Base-by-base conservation (phyloP, 1,140 invertebrate species). In the Battus philenor region DNA sequence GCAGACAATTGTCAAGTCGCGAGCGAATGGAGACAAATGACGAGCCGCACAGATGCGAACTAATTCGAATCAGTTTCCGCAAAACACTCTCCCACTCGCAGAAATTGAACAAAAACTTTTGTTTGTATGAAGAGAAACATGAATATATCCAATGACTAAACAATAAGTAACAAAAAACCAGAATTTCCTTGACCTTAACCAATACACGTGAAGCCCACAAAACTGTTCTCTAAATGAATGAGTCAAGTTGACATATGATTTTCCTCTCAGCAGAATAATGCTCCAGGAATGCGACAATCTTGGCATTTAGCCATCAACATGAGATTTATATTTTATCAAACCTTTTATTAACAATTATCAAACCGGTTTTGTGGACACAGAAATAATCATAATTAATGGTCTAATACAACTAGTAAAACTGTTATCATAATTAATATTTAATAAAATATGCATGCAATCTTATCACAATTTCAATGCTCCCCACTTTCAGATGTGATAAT, bases 241-340 rank as follows among this genome's bases (percentile, higher is more conserved):
- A 51, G 41, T 61, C 51, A 53, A 26, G 47, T 27, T 36, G 24
- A 57, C 45, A 47, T 45, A 50, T 34, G n/a, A 32, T 32, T 32
- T 32, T 59, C 46, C 48, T 46, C 49, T 45, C 32, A 45, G 47
- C 52, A 54, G 57, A 59, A 50, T 59, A 64, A 43, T 44, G 34
- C 54, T 47, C 47, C 53, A 60, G 55, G 61, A 67, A 74, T 75
- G 63, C 55, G 52, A 43, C 34, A 44, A 48, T 39, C 59, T 73
- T 79, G 75, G 75, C 75, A 50, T 13, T 12, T 16, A 16, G 68
- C 70, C 75, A 71, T 47, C 16, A 44, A 12, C 27, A 39, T 49
- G 44, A 48, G 47, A 50, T 39, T 52, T n/a, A n/a, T n/a, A n/a
- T n/a, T n/a, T n/a, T n/a, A n/a, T n/a, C n/a, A n/a, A n/a, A n/a